A percentile compares a stretch with the other conserved stretches of the same genome.
phyloP scores from a whole-genome alignment of 2,888 invertebrate genomes.

The Andricus quercusramuli region DNA sequence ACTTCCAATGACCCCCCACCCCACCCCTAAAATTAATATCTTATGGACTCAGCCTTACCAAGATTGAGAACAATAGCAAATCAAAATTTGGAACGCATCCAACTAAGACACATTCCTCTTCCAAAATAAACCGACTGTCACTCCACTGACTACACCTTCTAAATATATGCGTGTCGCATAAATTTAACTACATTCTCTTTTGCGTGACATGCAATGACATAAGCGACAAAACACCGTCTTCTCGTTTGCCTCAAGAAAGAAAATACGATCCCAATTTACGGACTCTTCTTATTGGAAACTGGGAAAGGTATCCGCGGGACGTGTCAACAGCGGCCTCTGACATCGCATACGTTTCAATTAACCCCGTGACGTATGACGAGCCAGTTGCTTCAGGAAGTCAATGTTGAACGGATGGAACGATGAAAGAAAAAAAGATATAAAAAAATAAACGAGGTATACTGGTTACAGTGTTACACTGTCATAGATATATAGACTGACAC shows the following conservation, averaged over 20 bases:
- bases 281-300: slow-evolving; percentile 20
- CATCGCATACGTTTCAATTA: slow-evolving; percentile 29
- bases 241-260: background rate
- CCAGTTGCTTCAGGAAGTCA: slow-evolving; percentile 18
- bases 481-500: slow-evolving; percentile 28
- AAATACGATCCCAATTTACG: slow-evolving; percentile 4
- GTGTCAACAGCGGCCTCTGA: background rate
- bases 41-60: too few relatives aligned
- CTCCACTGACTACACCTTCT: background rate
- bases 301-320: background rate
- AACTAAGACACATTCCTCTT: slow-evolving; percentile 1
- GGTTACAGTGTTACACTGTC: slow-evolving; percentile 1
- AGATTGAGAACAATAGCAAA: slow-evolving; percentile 10
- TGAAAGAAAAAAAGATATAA: background rate
- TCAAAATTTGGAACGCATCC: slow-evolving; percentile 19
- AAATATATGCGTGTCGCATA: background rate
- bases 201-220: slow-evolving; percentile 23
- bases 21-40: too few relatives aligned
- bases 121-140: slow-evolving; percentile 22
- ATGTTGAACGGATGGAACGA: slow-evolving; percentile 16
- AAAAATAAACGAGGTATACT: slow-evolving; percentile 10
- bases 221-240: slow-evolving; percentile 20
- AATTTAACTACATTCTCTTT: slow-evolving; percentile 9
- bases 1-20: too few relatives aligned
- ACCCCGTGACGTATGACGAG: slow-evolving; percentile 26